Percentiles rank a stretch among this genome's conserved stretches.
These are phyloP conservation scores for Apodemia zela DNA, from an alignment of 2,888 invertebrate species.

Conservation along the genomic window DNA sequence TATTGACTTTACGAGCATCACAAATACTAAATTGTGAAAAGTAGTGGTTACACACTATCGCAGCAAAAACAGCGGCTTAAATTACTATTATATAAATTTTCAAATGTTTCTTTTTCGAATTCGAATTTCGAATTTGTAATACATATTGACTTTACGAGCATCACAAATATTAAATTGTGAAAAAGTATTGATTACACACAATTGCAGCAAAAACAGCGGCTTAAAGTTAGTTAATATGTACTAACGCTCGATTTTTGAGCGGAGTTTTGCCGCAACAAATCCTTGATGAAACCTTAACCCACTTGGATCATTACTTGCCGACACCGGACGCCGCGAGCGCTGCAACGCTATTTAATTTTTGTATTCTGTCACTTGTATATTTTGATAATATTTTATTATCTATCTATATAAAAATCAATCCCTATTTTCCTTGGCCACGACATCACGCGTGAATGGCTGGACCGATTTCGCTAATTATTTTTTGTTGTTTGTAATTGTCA, in stretches of 20 bases:
- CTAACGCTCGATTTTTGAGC: conserved; percentile 74
- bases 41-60: conserved; percentile 48
- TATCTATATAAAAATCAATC: too few relatives aligned
- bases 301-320: conserved; percentile 74
- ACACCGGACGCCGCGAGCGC: conserved; percentile 56
- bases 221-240: conserved; percentile 73
- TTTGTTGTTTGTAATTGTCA: too few relatives aligned
- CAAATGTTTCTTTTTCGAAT: too few relatives aligned
- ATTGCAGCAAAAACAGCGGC: conserved; percentile 71
- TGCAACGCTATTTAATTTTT: conserved; percentile 50
- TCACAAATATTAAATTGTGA: background rate
- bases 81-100: conserved; percentile 25
- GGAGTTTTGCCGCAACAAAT: conserved; percentile 80
- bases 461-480: too few relatives aligned
- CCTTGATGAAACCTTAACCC: conserved; percentile 80
- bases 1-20: background rate
- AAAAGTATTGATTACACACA: conserved; percentile 36
- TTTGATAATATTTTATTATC: conserved; percentile 21
- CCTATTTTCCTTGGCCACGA: too few relatives aligned
- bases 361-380: conserved; percentile 39
- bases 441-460: too few relatives aligned
- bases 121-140: too few relatives aligned
- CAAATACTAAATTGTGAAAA: background rate
- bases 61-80: conserved; percentile 67
- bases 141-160: background rate